Evolutionary conservation across 2,888 invertebrate species (phyloP).

Genomic region (Torymus auratus): DNA sequence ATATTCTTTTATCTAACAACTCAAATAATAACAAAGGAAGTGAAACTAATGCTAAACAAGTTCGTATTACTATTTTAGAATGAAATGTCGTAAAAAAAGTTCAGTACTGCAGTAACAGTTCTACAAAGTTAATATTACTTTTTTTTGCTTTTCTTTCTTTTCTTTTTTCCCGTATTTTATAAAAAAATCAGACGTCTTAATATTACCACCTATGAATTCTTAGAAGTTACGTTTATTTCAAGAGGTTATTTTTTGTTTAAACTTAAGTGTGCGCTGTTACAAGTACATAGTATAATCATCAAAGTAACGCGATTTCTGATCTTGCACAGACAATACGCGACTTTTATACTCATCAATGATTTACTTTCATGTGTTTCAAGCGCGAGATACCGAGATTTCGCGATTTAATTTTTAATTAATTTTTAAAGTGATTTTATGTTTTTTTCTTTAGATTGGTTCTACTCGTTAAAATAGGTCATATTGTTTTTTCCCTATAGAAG

Average conservation of each 20-base stretch:
- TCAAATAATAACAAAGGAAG: not conserved
- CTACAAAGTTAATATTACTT: not conserved
- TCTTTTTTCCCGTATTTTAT: constrained; percentile 12
- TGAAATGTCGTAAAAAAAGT: constrained; percentile 7
- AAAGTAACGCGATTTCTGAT: constrained; percentile 55
- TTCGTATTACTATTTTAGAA: not conserved
- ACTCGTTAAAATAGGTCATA: constrained; percentile 50
- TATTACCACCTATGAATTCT: constrained; percentile 31
- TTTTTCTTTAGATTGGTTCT: constrained; percentile 21
- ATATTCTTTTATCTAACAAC: not conserved
- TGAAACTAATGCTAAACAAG: not conserved
- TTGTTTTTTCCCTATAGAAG: constrained; percentile 26
- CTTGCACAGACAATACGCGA: constrained; percentile 53
- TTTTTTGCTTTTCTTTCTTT: constrained; percentile 4
- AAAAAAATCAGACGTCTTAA: constrained; percentile 43
- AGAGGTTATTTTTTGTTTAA: constrained; percentile 10
- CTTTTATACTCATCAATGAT: constrained; percentile 53
- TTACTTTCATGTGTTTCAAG: constrained; percentile 58
- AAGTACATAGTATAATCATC: constrained; percentile 44
- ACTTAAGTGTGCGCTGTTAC: constrained; percentile 54
- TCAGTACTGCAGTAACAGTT: constrained; percentile 12
- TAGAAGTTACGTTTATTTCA: constrained; percentile 39
- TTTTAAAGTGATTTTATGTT: constrained; percentile 32
- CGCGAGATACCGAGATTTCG: constrained; percentile 52
- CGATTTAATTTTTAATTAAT: constrained; percentile 47